A percentile compares a stretch with the other conserved stretches of the same genome.
These are phyloP conservation scores for Haemorhous mexicanus DNA, from an alignment of 2,113 vertebrate species.

Conservation along the genomic window DNA sequence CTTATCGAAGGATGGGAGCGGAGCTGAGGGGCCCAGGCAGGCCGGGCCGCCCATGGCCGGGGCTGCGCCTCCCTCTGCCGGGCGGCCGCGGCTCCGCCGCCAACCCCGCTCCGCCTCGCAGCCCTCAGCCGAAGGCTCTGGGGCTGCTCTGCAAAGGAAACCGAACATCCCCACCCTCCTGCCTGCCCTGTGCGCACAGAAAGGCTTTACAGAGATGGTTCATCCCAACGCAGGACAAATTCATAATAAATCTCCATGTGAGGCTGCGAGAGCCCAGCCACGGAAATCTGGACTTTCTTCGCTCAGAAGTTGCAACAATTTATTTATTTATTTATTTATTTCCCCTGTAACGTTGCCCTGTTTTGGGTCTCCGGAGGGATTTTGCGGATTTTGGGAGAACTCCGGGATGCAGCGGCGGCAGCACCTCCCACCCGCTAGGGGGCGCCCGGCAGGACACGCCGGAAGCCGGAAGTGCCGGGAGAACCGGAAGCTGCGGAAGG, in stretches of 20 bases:
- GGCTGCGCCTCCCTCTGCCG: slow-evolving; percentile 23
- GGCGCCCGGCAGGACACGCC: not conserved
- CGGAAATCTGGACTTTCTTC: not conserved
- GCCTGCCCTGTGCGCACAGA: fast-evolving
- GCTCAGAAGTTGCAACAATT: not conserved
- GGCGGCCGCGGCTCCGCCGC: not conserved
- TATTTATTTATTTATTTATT: too few species aligned
- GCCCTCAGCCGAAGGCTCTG: not conserved
- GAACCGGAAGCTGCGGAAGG: not conserved
- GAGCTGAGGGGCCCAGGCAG: too few species aligned
- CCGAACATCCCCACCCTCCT: not conserved
- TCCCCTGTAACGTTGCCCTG: not conserved
- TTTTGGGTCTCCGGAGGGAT: fast-evolving
- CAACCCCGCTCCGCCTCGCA: not conserved
- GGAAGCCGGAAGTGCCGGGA: not conserved
- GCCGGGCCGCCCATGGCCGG: not conserved
- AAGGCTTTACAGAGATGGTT: not conserved
- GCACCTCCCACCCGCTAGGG: not conserved
- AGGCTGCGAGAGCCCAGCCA: too few species aligned
- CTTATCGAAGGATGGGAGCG: too few species aligned
- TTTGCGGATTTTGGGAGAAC: not conserved
- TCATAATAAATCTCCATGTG: fast-evolving
- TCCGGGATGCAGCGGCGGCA: fast-evolving
- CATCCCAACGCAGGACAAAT: fast-evolving
- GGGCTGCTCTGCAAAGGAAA: not conserved